Base-by-base conservation (phyloP, 2,797 vertebrate genomes). In the Synanceia verrucosa region DNA sequence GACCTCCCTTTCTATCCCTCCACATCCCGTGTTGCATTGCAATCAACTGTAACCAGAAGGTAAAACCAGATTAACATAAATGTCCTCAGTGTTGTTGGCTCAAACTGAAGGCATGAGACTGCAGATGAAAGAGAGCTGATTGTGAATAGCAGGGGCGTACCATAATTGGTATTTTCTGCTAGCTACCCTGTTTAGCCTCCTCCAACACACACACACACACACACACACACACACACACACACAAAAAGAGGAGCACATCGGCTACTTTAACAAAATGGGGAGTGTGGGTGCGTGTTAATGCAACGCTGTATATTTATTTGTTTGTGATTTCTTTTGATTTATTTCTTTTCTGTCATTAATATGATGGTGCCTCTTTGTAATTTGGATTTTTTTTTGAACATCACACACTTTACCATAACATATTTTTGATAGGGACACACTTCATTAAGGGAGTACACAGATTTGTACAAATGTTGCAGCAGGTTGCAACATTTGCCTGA, bases 161-260 rank as follows among this genome's bases (percentile, higher is more conserved):
- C 82, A 73, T 93, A 92, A 93, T 88, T 89, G 89, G 71, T 90
- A 82, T 93, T 93, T 93, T 91, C 78, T 80, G 70, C 48, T 57
- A 56, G 73, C 79, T 60, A 87, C 78, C 46, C 58, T 66, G 24
- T 89, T 91, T 76, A 71, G 78, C 33, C 33, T 2, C 33, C 33
- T 4, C 31, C 31, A 33, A 34, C n/a, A n/a, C n/a, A n/a, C n/a
- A n/a, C n/a, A n/a, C n/a, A n/a, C n/a, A n/a, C n/a, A n/a, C n/a
- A n/a, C n/a, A n/a, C n/a, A n/a, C n/a, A n/a, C n/a, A n/a, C n/a
- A n/a, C n/a, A n/a, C n/a, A n/a, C n/a, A n/a, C n/a, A n/a, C n/a
- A n/a, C n/a, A 26, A 36, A 58, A 67, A 86, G 82, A 79, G 73
- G 34, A 86, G 76, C n/a, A 51, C 58, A 78, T 73, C 51, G 71